Base-by-base conservation (phyloP, 1,140 invertebrate species). In the Subanguina moxae region DNA sequence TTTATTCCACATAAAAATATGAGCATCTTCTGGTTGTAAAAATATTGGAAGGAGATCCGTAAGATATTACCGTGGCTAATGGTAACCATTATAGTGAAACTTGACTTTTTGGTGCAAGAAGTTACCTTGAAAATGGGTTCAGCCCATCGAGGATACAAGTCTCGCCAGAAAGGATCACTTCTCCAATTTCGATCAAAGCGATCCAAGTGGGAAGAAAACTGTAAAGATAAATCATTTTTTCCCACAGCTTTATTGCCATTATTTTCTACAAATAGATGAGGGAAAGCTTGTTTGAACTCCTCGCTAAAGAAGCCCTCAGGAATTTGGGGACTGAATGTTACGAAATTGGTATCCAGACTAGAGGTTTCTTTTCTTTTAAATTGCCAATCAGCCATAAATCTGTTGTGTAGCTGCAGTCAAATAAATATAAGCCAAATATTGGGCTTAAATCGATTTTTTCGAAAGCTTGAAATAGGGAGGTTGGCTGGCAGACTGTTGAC, bases 111-210 rank as follows among this genome's bases (percentile, higher is more conserved):
- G n/a, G n/a, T n/a, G 11, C 32, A 38, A 38, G 32, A 38, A 38
- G 3, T 3, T 38, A 38, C 32, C 52, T 79, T 80, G 70, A 80
- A 80, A 46, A 82, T 80, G 38, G 79, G 79, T 67, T 81, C 79
- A 38, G 79, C 79, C 79, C 79, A 80, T 57, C 74, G 64, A 32
- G 75, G 76, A 57, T 76, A 80, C 25, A 80, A 57, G 65, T 82
- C 82, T 27, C 76, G 72, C 78, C 78, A 80, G 64, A 83, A 80
- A 5, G 77, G 78, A 59, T 80, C 78, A 58, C 62, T 70, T 27
- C 78, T 63, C 78, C 78, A 80, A 61, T 80, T 81, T n/a, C 78
- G 68, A 21, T 80, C 78, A 52, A 80, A 69, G 19, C 76, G 78
- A 48, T 80, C 78, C 57, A 80, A 65, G 32, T 80, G 76, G 25